Evolutionary conservation across 2,888 invertebrate genomes (phyloP), one percentile per base, ranked within the genome.

Genomic region (Trissolcus japonicus): DNA sequence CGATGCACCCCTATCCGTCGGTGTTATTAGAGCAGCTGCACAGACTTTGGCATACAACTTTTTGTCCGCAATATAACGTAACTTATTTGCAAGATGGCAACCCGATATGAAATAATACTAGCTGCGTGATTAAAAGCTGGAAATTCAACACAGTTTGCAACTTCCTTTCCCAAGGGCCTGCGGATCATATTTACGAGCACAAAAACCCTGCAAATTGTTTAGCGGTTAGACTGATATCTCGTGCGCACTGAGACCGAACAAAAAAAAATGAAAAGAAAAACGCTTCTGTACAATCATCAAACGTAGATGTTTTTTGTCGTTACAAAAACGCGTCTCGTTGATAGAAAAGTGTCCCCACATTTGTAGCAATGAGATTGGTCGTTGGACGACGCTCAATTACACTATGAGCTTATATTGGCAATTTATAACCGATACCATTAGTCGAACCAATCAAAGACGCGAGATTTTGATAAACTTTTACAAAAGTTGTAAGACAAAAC

Each of bases 201-300:
- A 46, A 50, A 56, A 50, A 17, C 43, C 55, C 21, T 51, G 35
- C 13, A 46, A 50, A 57, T 51, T 66, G 41, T 66, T 66, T 67
- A 67, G 53, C 14, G 29, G 62, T 62, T 69, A 51, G 25, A 29
- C 16, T 13, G 43, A 25, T 54, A 16, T 67, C 21, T 9, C 25
- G 25, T 25, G 25, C 1, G 13, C 57, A 14, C 16, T 57, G 7
- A 14, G 16, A 14, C 7, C 25, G 35, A 7, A 35, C 9, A 35
- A 35, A 35, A 35, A 35, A 6, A 13, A n/a, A 16, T 25, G 9
- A n/a, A n/a, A n/a, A n/a, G n/a, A n/a, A n/a, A n/a, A 81, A 80
- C 85, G 86, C 86, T 87, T 85, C 86, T 85, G 87, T 86, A 87
- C 87, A 87, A 87, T 87, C 35, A 35, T 11, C 86, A 86, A 86